Evolutionary conservation across 2,797 vertebrate species (phyloP), one percentile per base, ranked within the genome.

Genomic region (Lycodopsis pacificus): DNA sequence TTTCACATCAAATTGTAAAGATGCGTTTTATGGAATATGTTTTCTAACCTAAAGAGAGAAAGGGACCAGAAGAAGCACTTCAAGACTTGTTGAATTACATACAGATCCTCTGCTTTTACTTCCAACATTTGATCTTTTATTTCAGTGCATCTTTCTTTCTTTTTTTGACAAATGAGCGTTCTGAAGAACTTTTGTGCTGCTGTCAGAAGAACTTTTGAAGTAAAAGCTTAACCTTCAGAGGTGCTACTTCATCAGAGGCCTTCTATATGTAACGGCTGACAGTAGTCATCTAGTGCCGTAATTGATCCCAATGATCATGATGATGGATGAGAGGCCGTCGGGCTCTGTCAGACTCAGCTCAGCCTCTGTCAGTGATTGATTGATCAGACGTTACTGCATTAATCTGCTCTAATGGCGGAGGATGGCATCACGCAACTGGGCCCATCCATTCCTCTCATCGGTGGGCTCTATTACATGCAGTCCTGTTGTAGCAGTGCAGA

Each of bases 261-360:
- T 14, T 20, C 7, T 34, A 3, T n/a, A 49, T 66, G 64, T 63
- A 79, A 65, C 42, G 36, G 19, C 10, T 11, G 7, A 54, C 53
- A 42, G 59, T 4, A 51, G 69, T 46, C 53, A 42, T 68, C 51
- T 20, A 10, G 46, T 59, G 27, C 38, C 9, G 46, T 73, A 70
- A 58, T 30, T 77, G 8, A 81, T 76, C 36, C 40, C 46, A 69
- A 38, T 27, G 12, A 27, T 27, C 53, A 3, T 15, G 53, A 7
- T 54, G 53, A 54, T 72, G 6, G 20, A 74, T 36, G 79, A 76
- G 68, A 73, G 36, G 53, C 36, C 19, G 3, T 73, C 56, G 38
- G 46, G 19, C 64, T 62, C 51, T 53, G 22, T 80, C 68, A 46
- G 64, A 59, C 78, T 81, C 65, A 57, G 44, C 73, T 75, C 54